phyloP scores from a whole-genome alignment of 2,113 vertebrate genomes.

The Ciconia maguari region DNA sequence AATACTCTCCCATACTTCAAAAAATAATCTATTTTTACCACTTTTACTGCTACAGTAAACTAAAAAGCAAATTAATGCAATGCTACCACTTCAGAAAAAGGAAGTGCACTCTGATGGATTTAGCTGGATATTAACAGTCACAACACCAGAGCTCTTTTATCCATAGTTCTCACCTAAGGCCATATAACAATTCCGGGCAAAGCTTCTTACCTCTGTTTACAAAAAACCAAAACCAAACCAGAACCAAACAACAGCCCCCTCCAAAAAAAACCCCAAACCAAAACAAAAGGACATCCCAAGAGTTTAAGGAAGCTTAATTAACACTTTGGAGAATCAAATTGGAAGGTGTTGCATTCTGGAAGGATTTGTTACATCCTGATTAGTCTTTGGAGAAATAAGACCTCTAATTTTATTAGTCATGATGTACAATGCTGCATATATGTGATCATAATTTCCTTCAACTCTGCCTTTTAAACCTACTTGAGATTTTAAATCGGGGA shows the following conservation, averaged over 20 bases:
- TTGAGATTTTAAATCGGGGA: background rate
- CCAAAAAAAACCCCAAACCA: background rate
- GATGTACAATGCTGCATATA: background rate
- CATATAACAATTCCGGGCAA: background rate
- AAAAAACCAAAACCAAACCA: background rate
- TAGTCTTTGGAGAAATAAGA: background rate
- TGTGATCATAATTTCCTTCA: background rate
- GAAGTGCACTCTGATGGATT: background rate
- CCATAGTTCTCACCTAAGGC: background rate
- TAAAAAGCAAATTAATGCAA: background rate
- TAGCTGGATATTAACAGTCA: background rate
- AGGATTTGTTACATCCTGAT: background rate
- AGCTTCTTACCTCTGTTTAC: background rate
- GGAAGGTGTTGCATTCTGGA: background rate
- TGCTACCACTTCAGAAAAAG: background rate
- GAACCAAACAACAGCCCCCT: background rate
- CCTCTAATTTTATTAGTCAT: background rate
- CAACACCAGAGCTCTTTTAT: background rate
- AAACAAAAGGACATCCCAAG: background rate
- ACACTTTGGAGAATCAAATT: background rate
- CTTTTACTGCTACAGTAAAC: background rate
- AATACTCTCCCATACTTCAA: background rate
- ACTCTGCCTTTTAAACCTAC: background rate
- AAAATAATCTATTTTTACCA: slow-evolving; percentile 6
- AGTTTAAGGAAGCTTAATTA: background rate